Conservation (phyloP, 2,888 invertebrate genomes). For the Schizaphis graminum region DNA sequence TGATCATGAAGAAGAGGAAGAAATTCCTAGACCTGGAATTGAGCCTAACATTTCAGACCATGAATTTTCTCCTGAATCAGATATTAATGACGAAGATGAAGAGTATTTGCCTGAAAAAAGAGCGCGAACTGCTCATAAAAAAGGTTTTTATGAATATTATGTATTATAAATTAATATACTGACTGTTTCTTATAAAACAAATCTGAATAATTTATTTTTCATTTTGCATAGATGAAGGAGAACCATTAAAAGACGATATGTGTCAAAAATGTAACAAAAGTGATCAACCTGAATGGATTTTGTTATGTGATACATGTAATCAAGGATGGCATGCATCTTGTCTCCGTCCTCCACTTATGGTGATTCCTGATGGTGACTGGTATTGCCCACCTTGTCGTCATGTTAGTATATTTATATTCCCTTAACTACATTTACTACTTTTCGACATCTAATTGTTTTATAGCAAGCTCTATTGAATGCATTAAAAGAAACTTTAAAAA, state of each 20-base stretch:
- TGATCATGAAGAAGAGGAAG: conserved; percentile 73
- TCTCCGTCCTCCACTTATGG: conserved; percentile 89
- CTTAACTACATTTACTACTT: not conserved
- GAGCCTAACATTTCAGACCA: conserved; percentile 76
- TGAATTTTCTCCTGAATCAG: conserved; percentile 93
- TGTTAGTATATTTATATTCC: conserved; percentile 74
- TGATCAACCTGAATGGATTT: conserved; percentile 97
- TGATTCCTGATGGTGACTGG: conserved; percentile 98
- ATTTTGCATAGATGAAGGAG: conserved; percentile 2
- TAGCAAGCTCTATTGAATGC: conserved; percentile 79
- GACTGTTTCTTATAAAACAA: not conserved
- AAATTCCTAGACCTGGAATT: conserved; percentile 66
- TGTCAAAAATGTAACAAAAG: conserved; percentile 92
- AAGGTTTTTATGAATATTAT: conserved; percentile 30
- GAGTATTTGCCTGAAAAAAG: conserved; percentile 81
- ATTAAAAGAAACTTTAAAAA: conserved; percentile 81
- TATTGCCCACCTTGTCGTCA: conserved; percentile 98
- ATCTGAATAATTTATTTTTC: not conserved
- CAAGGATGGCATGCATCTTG: conserved; percentile 98
- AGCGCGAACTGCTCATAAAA: conserved; percentile 86
- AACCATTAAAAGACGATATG: conserved; percentile 75
- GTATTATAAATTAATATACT: not conserved
- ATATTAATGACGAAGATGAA: conserved; percentile 80
- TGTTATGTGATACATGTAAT: conserved; percentile 96
- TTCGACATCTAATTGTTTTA: conserved; percentile 66